These are phyloP conservation scores for Origma solitaria DNA, from an alignment of 2,113 vertebrate species.

Conservation along the genomic window DNA sequence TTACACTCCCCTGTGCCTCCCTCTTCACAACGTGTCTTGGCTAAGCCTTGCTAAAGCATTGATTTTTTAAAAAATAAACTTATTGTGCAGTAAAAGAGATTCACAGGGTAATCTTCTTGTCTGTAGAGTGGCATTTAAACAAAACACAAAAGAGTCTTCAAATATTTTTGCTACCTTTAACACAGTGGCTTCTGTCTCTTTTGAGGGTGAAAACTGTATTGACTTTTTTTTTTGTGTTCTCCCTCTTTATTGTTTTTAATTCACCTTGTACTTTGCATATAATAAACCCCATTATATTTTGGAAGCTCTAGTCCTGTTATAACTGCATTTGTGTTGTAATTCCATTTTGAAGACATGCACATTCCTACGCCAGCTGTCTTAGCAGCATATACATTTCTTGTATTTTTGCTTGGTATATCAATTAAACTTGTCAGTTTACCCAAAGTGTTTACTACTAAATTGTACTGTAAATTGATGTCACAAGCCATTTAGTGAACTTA, in stretches of 20 bases:
- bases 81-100: background rate
- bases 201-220: background rate
- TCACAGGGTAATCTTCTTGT: background rate
- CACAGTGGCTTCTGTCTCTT: background rate
- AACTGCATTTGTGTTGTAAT: background rate
- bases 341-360: background rate
- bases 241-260: background rate
- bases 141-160: background rate
- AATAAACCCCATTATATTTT: background rate
- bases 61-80: background rate
- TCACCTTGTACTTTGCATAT: background rate
- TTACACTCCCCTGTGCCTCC: background rate
- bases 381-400: conserved; percentile 36
- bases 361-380: background rate
- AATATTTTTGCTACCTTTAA: background rate
- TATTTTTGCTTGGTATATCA: conserved; percentile 63
- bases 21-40: background rate
- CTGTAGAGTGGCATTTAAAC: background rate
- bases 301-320: background rate
- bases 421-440: conserved; percentile 65
- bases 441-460: conserved; percentile 58
- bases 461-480: conserved; percentile 52
- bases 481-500: conserved; percentile 50
- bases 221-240: background rate
- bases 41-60: background rate